phyloP scores from a whole-genome alignment of 2,888 invertebrate species.

The Ophraella communa region DNA sequence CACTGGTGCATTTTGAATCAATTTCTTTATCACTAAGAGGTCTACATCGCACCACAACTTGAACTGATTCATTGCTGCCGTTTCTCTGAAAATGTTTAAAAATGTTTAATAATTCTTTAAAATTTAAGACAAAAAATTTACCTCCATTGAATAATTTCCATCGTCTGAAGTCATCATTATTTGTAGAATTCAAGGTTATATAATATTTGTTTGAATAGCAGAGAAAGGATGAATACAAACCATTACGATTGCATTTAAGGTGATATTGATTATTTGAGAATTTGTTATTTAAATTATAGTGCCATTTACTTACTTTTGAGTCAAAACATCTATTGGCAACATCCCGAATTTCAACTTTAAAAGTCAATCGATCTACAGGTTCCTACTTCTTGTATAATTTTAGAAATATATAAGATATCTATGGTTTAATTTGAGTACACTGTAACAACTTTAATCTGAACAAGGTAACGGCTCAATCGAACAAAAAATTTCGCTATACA shows the following conservation, averaged over 20 bases:
- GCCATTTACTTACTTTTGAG: constrained; percentile 39
- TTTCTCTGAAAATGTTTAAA: constrained; percentile 37
- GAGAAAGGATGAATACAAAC: constrained; percentile 25
- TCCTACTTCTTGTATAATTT: constrained; percentile 3
- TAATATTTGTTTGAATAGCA: constrained; percentile 26
- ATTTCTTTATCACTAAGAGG: constrained; percentile 91
- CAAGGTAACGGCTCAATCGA: no score
- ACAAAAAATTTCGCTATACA: no score
- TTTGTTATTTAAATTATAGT: constrained; percentile 43
- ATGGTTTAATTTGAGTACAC: no score
- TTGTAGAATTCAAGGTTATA: constrained; percentile 38
- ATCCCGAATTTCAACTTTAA: constrained; percentile 23
- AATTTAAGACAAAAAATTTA: constrained; percentile 21
- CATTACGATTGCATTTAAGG: constrained; percentile 33
- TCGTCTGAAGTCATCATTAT: constrained; percentile 43
- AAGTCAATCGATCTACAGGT: constrained; percentile 19
- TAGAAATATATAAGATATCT: no score
- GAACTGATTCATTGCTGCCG: constrained; percentile 80
- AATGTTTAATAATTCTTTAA: constrained; percentile 1
- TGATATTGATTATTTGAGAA: constrained; percentile 41
- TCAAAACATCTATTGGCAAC: constrained; percentile 36
- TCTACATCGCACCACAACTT: constrained; percentile 96
- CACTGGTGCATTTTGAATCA: constrained; percentile 74
- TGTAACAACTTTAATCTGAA: no score
- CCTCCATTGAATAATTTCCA: constrained; percentile 34